Percentiles rank a stretch among this genome's conserved stretches.
phyloP scores from a whole-genome alignment of 2,888 invertebrate species.

The Onthophagus sagittarius region DNA sequence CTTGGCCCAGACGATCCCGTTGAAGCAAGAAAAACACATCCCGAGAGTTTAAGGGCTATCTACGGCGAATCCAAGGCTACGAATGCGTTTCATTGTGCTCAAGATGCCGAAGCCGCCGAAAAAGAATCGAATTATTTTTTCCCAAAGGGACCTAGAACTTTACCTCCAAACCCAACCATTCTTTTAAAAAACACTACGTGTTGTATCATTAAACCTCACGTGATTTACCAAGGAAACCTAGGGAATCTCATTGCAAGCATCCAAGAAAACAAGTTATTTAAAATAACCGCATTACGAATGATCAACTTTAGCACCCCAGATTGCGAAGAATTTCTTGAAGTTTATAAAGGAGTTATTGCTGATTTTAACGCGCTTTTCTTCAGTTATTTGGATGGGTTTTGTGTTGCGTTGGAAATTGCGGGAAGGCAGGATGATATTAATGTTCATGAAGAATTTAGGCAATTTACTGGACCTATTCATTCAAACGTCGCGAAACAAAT shows the following conservation, averaged over 20 bases:
- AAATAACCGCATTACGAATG: conserved; percentile 76
- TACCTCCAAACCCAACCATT: conserved; percentile 50
- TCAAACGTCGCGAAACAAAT: conserved; percentile 86
- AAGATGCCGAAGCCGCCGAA: conserved; percentile 56
- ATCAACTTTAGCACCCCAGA: conserved; percentile 74
- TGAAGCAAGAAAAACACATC: conserved; percentile 53
- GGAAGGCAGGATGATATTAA: conserved; percentile 55
- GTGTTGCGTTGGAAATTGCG: conserved; percentile 80
- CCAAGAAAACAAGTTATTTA: conserved; percentile 65
- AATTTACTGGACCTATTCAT: conserved; percentile 83
- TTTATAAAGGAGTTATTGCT: conserved; percentile 83
- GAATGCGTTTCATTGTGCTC: conserved; percentile 68
- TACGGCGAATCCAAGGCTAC: conserved; percentile 65
- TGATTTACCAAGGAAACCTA: conserved; percentile 67
- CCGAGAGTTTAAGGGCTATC: conserved; percentile 59
- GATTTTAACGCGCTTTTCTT: conserved; percentile 77
- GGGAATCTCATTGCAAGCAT: conserved; percentile 73
- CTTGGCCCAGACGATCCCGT: conserved; percentile 62
- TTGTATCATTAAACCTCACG: conserved; percentile 88
- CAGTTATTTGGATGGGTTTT: conserved; percentile 80
- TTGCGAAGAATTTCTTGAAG: conserved; percentile 88
- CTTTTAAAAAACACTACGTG: conserved; percentile 67
- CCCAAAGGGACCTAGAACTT: conserved; percentile 40
- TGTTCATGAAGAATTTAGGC: conserved; percentile 70
- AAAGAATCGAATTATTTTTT: conserved; percentile 59